A percentile compares a stretch with the other conserved stretches of the same genome.
Evolutionary conservation across 2,797 vertebrate species (phyloP).

Genomic region (Mico argentatus): DNA sequence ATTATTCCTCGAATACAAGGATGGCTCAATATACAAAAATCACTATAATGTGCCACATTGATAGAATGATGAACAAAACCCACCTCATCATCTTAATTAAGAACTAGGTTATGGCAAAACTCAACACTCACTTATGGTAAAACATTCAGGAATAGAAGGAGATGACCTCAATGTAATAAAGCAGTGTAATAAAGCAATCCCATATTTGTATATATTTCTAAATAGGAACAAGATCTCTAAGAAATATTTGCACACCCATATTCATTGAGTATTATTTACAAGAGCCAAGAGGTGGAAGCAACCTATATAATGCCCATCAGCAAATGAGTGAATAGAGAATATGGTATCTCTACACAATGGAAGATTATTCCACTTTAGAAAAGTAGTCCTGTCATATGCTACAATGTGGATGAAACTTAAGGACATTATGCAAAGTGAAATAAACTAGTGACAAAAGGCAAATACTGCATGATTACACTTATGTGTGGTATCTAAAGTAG

Average conservation of each 20-base stretch:
- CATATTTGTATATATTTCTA: not conserved
- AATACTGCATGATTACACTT: not conserved
- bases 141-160: not conserved
- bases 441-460: not conserved
- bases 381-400: not conserved
- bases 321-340: not conserved
- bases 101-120: not conserved
- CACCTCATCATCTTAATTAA: not conserved
- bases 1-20: not conserved
- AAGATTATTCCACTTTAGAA: not conserved
- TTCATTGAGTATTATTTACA: not conserved
- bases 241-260: not conserved
- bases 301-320: not conserved
- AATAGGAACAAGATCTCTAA: not conserved
- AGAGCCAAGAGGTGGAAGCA: not conserved
- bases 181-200: not conserved
- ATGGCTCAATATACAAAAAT: not conserved
- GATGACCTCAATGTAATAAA: not conserved
- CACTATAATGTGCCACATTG: not conserved
- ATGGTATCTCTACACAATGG: not conserved
- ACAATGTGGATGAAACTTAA: not conserved
- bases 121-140: not conserved
- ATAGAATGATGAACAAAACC: not conserved
- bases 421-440: not conserved
- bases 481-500: not conserved